These are phyloP conservation scores for Pseudomugil gertrudae DNA, from an alignment of 2,797 vertebrate genomes.

Conservation along the genomic window DNA sequence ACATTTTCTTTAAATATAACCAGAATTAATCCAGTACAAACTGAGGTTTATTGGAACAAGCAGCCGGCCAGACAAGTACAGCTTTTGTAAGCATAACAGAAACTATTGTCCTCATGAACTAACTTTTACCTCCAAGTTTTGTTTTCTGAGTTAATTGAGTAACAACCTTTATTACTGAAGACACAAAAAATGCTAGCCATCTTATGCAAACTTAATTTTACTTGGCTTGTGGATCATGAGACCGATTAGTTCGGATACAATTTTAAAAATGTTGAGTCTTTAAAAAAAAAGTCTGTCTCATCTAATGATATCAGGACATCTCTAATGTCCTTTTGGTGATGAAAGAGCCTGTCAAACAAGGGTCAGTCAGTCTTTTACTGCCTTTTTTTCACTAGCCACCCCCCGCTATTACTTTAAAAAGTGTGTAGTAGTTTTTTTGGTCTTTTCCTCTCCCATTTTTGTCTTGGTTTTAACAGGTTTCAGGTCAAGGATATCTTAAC, in stretches of 20 bases:
- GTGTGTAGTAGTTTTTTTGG: not conserved
- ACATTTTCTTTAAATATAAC: not conserved
- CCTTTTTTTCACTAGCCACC: conserved; percentile 40
- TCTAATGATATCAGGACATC: conserved; percentile 16
- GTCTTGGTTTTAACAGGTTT: not conserved
- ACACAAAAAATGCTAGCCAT: conserved; percentile 18
- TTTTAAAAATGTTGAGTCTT: not conserved
- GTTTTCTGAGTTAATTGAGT: conserved; percentile 22
- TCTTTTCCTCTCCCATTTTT: conserved; percentile 3
- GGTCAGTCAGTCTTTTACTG: conserved; percentile 61
- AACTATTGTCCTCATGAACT: conserved; percentile 13
- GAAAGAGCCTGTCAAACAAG: conserved; percentile 40
- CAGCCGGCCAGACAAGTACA: not conserved
- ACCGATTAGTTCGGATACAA: not conserved
- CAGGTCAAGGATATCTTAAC: not conserved
- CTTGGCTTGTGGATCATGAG: conserved; percentile 18
- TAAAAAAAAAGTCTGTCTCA: not conserved
- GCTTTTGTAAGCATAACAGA: no score
- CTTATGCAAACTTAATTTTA: conserved; percentile 20
- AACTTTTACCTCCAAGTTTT: conserved; percentile 30
- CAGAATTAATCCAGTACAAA: conserved; percentile 12
- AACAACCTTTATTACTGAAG: conserved; percentile 28
- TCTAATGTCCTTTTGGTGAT: conserved; percentile 15
- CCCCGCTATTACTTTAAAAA: conserved; percentile 42
- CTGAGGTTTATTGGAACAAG: conserved; percentile 6